Evolutionary conservation across 2,113 vertebrate genomes (phyloP).

Genomic region (Anas platyrhynchos): DNA sequence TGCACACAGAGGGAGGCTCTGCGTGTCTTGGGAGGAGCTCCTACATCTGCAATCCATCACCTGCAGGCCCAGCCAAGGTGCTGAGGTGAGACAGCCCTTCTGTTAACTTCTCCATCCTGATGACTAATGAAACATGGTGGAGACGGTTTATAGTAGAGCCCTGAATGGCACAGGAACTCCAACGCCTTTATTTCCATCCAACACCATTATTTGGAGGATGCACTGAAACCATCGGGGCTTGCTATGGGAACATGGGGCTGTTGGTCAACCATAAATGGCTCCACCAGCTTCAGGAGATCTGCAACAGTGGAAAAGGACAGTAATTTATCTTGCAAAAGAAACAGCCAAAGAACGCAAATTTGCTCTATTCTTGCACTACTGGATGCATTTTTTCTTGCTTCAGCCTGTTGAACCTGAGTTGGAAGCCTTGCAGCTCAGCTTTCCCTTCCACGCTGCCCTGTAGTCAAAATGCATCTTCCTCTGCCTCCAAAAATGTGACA

Average conservation of each 20-base stretch:
- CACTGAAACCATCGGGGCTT: rapidly evolving
- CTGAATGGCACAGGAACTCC: neutral
- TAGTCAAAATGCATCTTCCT: neutral
- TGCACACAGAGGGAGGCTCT: neutral
- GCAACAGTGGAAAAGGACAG: neutral
- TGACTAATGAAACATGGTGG: neutral
- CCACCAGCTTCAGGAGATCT: neutral
- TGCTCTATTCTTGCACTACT: neutral
- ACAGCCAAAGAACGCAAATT: neutral
- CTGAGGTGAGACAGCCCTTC: neutral
- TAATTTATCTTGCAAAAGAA: neutral
- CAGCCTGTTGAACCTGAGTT: neutral
- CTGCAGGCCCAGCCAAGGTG: rapidly evolving
- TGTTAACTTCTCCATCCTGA: neutral
- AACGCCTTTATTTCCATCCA: neutral
- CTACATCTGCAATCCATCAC: conserved; percentile 11
- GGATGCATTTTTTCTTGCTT: neutral
- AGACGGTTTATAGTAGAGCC: neutral
- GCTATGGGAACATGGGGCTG: neutral
- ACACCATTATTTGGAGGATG: neutral
- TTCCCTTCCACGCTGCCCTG: neutral
- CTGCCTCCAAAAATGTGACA: rapidly evolving
- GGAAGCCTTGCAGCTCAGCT: neutral
- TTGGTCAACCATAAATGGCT: neutral
- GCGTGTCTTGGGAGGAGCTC: neutral